Conservation (phyloP, 2,797 vertebrate genomes). For the Sitta carolinensis region DNA sequence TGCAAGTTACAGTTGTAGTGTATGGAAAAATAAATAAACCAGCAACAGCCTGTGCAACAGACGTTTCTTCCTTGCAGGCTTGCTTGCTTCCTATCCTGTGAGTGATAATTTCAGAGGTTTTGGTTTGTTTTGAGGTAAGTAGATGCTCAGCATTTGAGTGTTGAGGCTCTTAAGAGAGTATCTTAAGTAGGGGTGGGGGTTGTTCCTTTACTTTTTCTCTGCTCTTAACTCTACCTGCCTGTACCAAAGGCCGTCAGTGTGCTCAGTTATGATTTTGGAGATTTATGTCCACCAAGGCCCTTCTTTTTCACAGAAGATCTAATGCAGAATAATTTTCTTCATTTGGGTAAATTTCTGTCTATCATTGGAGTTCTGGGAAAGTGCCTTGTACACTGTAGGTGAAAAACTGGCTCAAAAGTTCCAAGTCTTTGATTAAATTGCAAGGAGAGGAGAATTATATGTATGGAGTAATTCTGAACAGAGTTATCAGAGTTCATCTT, state of each 20-base stretch:
- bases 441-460: neutral
- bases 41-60: neutral
- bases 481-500: neutral
- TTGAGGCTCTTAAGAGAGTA: neutral
- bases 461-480: neutral
- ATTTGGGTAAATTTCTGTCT: neutral
- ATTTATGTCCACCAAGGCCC: neutral
- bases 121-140: neutral
- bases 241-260: neutral
- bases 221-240: neutral
- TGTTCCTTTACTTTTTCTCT: neutral
- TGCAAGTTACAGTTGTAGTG: neutral
- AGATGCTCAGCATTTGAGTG: neutral
- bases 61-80: neutral
- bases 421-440: neutral
- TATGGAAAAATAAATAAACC: neutral
- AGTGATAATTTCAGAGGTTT: neutral
- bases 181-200: neutral
- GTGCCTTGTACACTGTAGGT: accelerated
- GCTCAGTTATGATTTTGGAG: neutral
- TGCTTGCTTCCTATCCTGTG: neutral
- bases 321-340: neutral
- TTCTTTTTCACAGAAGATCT: neutral
- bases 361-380: neutral
- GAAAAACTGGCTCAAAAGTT: neutral